Percentiles rank a stretch among this genome's conserved stretches.
Evolutionary conservation across 2,797 vertebrate genomes (phyloP).

Genomic region (Helarctos malayanus): DNA sequence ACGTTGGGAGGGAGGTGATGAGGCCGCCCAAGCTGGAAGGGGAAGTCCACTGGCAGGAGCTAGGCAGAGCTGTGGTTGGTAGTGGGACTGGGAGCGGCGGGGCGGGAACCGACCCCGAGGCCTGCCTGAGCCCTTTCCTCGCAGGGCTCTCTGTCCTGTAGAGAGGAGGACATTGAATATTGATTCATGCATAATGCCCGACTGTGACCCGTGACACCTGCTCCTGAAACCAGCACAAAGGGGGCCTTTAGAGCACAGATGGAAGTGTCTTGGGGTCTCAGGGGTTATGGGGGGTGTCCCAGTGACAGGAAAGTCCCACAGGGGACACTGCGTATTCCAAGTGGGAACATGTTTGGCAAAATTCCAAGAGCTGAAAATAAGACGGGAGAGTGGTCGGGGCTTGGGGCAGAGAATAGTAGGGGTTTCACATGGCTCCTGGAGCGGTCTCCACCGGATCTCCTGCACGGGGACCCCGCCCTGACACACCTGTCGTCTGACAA

Average conservation of each 20-base stretch:
- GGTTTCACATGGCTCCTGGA: not conserved
- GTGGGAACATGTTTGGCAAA: not conserved
- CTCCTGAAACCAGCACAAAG: not conserved
- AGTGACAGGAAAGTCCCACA: not conserved
- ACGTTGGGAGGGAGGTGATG: not conserved
- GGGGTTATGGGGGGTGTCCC: not conserved
- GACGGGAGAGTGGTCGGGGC: fast-evolving
- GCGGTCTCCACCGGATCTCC: not conserved
- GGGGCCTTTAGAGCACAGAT: not conserved
- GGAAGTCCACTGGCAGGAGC: not conserved
- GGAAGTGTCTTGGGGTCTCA: not conserved
- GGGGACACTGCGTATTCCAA: no score
- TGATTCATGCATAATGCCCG: fast-evolving
- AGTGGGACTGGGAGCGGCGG: fast-evolving
- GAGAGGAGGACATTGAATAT: not conserved
- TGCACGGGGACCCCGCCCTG: not conserved
- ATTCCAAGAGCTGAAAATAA: not conserved
- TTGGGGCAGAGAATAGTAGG: not conserved
- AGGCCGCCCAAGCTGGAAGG: not conserved
- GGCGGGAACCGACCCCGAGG: not conserved
- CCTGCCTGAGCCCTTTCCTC: not conserved
- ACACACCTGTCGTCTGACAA: conserved; percentile 7
- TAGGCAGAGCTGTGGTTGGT: not conserved
- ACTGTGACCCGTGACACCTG: fast-evolving
- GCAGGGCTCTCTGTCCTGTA: not conserved